phyloP scores from a whole-genome alignment of 2,888 invertebrate genomes.

The Sinelater perroti region DNA sequence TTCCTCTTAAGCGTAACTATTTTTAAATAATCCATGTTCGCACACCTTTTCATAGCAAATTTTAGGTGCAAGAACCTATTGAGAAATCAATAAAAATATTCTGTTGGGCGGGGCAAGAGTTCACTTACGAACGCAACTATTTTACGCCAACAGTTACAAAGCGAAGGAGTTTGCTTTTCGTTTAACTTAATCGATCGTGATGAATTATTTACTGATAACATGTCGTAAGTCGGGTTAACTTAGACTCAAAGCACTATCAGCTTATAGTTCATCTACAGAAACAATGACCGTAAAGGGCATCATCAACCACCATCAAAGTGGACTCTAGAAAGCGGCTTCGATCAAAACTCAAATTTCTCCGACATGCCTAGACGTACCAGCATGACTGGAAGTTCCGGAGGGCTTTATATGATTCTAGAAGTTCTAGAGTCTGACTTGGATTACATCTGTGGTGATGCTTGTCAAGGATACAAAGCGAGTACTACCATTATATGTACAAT shows the following conservation, averaged over 20 bases:
- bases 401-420: conserved; percentile 65
- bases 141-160: conserved; percentile 73
- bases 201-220: conserved; percentile 66
- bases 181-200: conserved; percentile 71
- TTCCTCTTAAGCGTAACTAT: not conserved
- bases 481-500: too few relatives aligned
- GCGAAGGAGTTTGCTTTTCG: conserved; percentile 76
- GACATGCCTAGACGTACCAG: conserved; percentile 73
- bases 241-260: not conserved
- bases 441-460: conserved; percentile 61
- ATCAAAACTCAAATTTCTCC: conserved; percentile 60
- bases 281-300: not conserved
- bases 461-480: conserved; percentile 24
- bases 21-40: too few relatives aligned
- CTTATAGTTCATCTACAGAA: not conserved
- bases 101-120: conserved; percentile 53
- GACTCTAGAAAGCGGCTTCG: conserved; percentile 72
- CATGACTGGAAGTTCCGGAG: conserved; percentile 14
- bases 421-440: conserved; percentile 67
- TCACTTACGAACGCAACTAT: conserved; percentile 50
- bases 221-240: conserved; percentile 5
- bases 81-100: not conserved
- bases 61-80: conserved; percentile 5
- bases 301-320: conserved; percentile 54
- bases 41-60: not conserved